Evolutionary conservation across 2,113 vertebrate species (phyloP), one percentile per base, ranked within the genome.

Genomic region (Esox niger): DNA sequence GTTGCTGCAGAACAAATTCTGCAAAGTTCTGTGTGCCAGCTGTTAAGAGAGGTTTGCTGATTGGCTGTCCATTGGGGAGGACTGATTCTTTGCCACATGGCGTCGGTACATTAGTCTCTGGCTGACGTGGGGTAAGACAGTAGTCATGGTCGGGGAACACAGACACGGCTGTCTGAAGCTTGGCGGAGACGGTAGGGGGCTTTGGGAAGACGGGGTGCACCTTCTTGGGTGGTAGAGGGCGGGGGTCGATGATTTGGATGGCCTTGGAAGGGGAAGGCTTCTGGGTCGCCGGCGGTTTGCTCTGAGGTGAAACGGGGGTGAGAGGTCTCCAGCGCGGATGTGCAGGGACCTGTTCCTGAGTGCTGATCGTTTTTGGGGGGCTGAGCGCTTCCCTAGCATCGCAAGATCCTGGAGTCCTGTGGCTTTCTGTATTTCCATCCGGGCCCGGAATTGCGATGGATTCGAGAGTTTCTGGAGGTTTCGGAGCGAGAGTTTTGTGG

Each of bases 261-360:
- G 84, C 61, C 65, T 90, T 90, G 66, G 71, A 38, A 6, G 54
- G 56, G 47, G 66, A 57, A 6, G 30, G 65, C 74, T 71, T 90
- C 1, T 65, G 62, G 56, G 66, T 78, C 7, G 68, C 20, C 0
- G 86, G 78, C 2, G 84, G 87, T 58, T 82, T 90, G 64, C 85
- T 89, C 76, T 90, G 79, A 68, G 93, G 64, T 0, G 90, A 86
- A 55, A 90, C 90, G 30, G 91, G 85, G 35, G 88, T 86, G 78
- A 93, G 71, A 11, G 94, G 93, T 79, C 94, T 95, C 94, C 94
- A 94, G 71, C 93, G 89, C 82, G 93, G 94, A 65, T 94, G 92
- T 4, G 93, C 93, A 4, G 93, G 94, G 2, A 93, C 93, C 0
- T 92, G 17, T 0, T 35, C 92, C 64, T 90, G 93, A 7, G 93